Conservation (phyloP, 2,888 invertebrate genomes). For the Torymus tubicola region DNA sequence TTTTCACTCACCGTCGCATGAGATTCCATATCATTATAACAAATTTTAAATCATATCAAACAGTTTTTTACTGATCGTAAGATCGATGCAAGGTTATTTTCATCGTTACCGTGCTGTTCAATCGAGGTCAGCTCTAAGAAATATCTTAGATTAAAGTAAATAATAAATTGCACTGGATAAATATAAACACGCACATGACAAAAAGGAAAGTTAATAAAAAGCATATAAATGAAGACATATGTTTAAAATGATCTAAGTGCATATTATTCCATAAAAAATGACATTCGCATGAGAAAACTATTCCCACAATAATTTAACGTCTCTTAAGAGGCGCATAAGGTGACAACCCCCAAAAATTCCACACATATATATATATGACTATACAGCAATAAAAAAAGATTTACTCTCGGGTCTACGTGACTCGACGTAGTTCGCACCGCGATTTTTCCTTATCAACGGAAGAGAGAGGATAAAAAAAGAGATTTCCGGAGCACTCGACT, state of each 20-base stretch:
- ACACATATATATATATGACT: not conserved
- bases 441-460: slow-evolving; percentile 43
- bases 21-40: slow-evolving; percentile 16
- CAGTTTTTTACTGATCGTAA: not conserved
- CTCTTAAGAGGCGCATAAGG: too few species aligned
- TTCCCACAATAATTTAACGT: too few species aligned
- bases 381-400: slow-evolving; percentile 22
- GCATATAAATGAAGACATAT: too few species aligned
- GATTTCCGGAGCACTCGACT: slow-evolving; percentile 14
- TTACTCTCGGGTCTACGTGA: slow-evolving; percentile 17
- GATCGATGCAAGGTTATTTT: not conserved
- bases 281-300: too few species aligned
- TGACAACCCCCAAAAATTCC: not conserved
- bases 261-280: too few species aligned
- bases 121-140: not conserved
- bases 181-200: not conserved
- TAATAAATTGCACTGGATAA: not conserved
- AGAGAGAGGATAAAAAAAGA: slow-evolving; percentile 32
- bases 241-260: too few species aligned
- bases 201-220: not conserved
- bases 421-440: not conserved
- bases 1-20: not conserved
- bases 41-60: slow-evolving; percentile 14
- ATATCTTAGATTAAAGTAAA: slow-evolving; percentile 13
- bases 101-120: not conserved